These are phyloP conservation scores for Lepidochitona cinerea DNA, from an alignment of 2,888 invertebrate species.

Conservation along the genomic window DNA sequence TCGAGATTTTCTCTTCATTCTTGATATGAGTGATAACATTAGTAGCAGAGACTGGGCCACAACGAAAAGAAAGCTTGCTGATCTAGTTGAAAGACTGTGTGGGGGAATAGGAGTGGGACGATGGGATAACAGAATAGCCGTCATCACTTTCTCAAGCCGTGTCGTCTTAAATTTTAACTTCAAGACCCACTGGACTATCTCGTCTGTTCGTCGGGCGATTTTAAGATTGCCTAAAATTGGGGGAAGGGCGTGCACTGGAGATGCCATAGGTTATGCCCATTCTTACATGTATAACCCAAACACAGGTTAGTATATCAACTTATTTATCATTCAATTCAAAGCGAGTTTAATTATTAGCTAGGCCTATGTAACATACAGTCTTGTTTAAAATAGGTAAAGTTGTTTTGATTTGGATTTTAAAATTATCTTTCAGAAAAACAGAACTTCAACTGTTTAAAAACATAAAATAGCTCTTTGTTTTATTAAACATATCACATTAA, in stretches of 20 bases:
- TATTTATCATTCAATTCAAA: no score
- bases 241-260: background rate
- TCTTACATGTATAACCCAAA: no score
- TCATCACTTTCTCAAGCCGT: background rate
- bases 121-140: background rate
- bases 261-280: no score
- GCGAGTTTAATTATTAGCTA: no score
- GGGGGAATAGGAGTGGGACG: background rate
- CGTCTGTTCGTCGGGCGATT: background rate
- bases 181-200: background rate
- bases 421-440: no score
- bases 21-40: background rate
- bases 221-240: background rate
- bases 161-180: background rate
- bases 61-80: background rate
- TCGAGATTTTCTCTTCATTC: background rate
- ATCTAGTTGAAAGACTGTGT: background rate
- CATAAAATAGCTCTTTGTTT: no score
- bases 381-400: no score
- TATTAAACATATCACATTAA: no score
- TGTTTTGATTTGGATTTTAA: no score
- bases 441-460: no score
- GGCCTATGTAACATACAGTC: no score
- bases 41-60: background rate
- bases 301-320: no score